Conservation (phyloP, 2,797 vertebrate genomes). For the Simalia tracyae region DNA sequence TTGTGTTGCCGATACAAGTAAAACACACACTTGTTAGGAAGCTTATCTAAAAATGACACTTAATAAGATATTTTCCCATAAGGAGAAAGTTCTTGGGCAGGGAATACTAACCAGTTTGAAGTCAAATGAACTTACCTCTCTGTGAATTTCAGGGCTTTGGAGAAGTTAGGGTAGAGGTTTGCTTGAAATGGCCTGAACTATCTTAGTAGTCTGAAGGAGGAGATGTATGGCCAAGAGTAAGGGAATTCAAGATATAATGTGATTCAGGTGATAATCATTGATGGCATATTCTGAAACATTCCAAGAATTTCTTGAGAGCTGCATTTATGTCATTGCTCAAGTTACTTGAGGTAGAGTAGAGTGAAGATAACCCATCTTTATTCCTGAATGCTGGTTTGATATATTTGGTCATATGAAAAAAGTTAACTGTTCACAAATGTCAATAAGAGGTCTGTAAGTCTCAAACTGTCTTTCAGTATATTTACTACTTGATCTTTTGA, state of each 20-base stretch:
- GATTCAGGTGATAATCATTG: not conserved
- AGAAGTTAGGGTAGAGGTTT: not conserved
- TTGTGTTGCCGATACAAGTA: not conserved
- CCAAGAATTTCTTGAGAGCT: not conserved
- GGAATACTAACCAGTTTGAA: not conserved
- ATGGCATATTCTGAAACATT: not conserved
- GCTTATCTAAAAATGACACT: no score
- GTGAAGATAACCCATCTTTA: not conserved
- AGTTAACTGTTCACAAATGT: not conserved
- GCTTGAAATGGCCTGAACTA: not conserved
- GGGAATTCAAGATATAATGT: not conserved
- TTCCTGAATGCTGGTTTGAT: not conserved
- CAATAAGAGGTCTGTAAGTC: not conserved
- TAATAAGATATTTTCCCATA: no score
- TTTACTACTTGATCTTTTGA: not conserved
- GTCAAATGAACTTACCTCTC: not conserved
- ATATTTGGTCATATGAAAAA: not conserved
- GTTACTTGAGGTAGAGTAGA: not conserved
- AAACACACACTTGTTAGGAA: not conserved
- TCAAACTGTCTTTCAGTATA: no score
- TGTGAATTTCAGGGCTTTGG: no score
- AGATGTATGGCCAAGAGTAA: not conserved
- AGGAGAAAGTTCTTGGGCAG: not conserved
- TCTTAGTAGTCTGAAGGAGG: not conserved
- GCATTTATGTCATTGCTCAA: not conserved